Conservation (phyloP, 1,140 invertebrate species). For the Pseudomyrmex cubaensis region DNA sequence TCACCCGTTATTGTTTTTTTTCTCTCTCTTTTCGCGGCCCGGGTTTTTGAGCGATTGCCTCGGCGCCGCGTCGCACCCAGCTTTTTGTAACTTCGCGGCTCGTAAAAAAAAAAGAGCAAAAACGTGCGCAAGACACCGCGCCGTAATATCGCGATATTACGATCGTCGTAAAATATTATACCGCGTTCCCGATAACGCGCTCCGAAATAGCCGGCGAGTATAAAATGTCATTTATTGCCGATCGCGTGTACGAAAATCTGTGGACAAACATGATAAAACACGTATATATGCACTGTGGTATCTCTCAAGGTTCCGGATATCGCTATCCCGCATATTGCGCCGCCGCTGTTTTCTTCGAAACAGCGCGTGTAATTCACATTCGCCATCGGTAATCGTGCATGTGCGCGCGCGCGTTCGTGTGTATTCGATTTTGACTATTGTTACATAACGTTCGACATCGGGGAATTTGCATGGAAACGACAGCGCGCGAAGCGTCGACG, state of each 20-base stretch:
- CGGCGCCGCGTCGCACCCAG: too few relatives aligned
- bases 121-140: neutral
- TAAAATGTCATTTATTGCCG: neutral
- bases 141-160: neutral
- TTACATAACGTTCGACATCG: neutral
- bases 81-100: conserved; percentile 53
- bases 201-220: too few relatives aligned
- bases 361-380: neutral
- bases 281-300: neutral
- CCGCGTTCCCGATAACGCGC: neutral
- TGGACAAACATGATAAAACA: neutral
- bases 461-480: neutral
- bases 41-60: neutral
- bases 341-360: neutral
- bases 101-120: neutral
- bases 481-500: neutral
- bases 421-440: conserved; percentile 15
- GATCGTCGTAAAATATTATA: neutral
- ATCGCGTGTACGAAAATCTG: neutral
- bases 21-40: neutral
- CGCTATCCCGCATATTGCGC: neutral
- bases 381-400: neutral
- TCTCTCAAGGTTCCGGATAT: conserved; percentile 29
- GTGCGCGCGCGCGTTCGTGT: neutral
- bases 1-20: neutral